Conservation (phyloP, 2,888 invertebrate genomes). For the Cryptocephalus moraei region DNA sequence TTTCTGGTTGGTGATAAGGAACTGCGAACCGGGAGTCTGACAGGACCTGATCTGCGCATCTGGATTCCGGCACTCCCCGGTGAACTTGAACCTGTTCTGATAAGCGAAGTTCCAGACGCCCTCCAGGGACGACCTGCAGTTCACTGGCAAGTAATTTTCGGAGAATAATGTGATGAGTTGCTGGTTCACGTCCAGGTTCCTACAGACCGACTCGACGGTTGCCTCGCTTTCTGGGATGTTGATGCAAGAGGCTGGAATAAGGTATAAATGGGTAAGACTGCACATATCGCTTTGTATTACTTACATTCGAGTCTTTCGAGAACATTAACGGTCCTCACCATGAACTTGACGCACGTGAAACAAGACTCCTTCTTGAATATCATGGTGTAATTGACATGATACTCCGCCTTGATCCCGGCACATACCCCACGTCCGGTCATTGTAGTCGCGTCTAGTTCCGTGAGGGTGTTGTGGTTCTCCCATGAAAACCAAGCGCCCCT, state of each 20-base stretch:
- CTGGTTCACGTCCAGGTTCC: constrained; percentile 63
- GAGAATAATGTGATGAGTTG: constrained; percentile 78
- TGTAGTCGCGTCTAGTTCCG: constrained; percentile 68
- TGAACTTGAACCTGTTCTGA: constrained; percentile 76
- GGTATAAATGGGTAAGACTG: background rate
- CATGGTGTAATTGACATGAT: constrained; percentile 75
- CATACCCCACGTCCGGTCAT: constrained; percentile 70
- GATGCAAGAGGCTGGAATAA: constrained; percentile 57
- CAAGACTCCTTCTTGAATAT: constrained; percentile 64
- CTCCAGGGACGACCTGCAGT: constrained; percentile 85
- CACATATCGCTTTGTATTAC: constrained; percentile 18
- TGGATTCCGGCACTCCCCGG: constrained; percentile 82
- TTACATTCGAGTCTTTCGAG: constrained; percentile 80
- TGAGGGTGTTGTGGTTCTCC: constrained; percentile 79
- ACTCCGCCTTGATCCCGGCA: constrained; percentile 61
- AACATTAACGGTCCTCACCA: constrained; percentile 80
- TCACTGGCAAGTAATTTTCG: constrained; percentile 81
- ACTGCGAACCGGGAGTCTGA: constrained; percentile 92
- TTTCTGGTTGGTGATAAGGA: constrained; percentile 92
- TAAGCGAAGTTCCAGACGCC: constrained; percentile 91
- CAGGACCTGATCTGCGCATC: constrained; percentile 88
- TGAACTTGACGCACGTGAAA: constrained; percentile 74
- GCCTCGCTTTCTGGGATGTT: constrained; percentile 55
- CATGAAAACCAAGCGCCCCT: constrained; percentile 88
- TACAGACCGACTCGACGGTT: constrained; percentile 67